Conservation (phyloP, 2,888 invertebrate species). For the Atethmia centrago region DNA sequence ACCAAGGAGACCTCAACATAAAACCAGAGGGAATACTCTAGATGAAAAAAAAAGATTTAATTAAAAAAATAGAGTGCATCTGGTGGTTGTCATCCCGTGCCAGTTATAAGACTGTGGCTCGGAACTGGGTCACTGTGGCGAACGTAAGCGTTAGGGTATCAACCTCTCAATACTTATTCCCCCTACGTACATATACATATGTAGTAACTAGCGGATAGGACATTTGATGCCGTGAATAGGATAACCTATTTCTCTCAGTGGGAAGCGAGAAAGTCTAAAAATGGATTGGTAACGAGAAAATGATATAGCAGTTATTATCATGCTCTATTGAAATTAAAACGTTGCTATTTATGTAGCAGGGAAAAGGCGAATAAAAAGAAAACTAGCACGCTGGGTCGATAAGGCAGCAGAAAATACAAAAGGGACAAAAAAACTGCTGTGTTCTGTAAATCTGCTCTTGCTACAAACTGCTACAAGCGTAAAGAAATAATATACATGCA, state of each 20-base stretch:
- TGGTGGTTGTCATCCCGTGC: slow-evolving; percentile 59
- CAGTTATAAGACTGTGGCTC: slow-evolving; percentile 52
- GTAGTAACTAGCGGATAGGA: slow-evolving; percentile 46
- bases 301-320: neutral
- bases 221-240: slow-evolving; percentile 49
- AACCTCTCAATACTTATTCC: slow-evolving; percentile 53
- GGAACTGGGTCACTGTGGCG: slow-evolving; percentile 58
- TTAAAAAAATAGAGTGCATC: slow-evolving; percentile 55
- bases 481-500: slow-evolving; percentile 27
- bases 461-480: neutral
- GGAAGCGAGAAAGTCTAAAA: slow-evolving; percentile 28
- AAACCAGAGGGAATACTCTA: slow-evolving; percentile 10
- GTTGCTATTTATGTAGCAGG: neutral
- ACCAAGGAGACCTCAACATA: slow-evolving; percentile 3
- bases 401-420: neutral
- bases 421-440: slow-evolving; percentile 5
- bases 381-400: neutral
- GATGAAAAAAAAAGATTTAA: slow-evolving; percentile 17
- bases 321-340: neutral
- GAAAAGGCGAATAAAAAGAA: neutral
- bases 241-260: slow-evolving; percentile 52
- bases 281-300: neutral
- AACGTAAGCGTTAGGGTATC: slow-evolving; percentile 57
- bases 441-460: slow-evolving; percentile 7
- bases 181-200: slow-evolving; percentile 53